Percentiles rank a stretch among this genome's conserved stretches.
These are phyloP conservation scores for Omphaloscelis lunosa DNA, from an alignment of 2,888 invertebrate species.

Conservation along the genomic window DNA sequence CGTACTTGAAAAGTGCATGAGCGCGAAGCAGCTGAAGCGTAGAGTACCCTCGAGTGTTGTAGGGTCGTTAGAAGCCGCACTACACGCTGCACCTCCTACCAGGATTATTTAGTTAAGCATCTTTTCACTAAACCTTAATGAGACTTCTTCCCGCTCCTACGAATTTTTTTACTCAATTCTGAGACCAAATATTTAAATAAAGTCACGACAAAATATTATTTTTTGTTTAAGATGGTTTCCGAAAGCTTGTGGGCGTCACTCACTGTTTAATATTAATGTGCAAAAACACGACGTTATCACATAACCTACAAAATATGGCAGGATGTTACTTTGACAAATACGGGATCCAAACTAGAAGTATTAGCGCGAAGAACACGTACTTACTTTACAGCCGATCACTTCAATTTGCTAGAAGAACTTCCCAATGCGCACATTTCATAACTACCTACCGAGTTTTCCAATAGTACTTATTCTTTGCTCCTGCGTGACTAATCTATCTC, in stretches of 20 bases:
- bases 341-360: constrained; percentile 18
- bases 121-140: constrained; percentile 75
- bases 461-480: constrained; percentile 25
- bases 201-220: constrained; percentile 19
- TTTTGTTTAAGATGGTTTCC: constrained; percentile 28
- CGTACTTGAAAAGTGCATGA: constrained; percentile 88
- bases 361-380: constrained; percentile 2
- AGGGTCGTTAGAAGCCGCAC: constrained; percentile 82
- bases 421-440: constrained; percentile 3
- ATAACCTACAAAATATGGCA: constrained; percentile 37
- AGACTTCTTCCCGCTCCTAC: constrained; percentile 67
- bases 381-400: constrained; percentile 13
- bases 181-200: constrained; percentile 29
- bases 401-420: constrained; percentile 13
- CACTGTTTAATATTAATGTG: background rate
- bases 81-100: constrained; percentile 69
- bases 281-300: constrained; percentile 17
- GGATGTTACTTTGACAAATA: constrained; percentile 18
- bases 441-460: constrained; percentile 33
- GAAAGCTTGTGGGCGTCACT: background rate
- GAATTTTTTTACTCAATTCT: constrained; percentile 49
- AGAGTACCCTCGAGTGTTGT: constrained; percentile 78
- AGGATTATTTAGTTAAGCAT: constrained; percentile 80
- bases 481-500: constrained; percentile 48
- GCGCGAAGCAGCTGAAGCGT: constrained; percentile 79